Base-by-base conservation (phyloP, 2,888 invertebrate genomes). In the Erebia epiphron region DNA sequence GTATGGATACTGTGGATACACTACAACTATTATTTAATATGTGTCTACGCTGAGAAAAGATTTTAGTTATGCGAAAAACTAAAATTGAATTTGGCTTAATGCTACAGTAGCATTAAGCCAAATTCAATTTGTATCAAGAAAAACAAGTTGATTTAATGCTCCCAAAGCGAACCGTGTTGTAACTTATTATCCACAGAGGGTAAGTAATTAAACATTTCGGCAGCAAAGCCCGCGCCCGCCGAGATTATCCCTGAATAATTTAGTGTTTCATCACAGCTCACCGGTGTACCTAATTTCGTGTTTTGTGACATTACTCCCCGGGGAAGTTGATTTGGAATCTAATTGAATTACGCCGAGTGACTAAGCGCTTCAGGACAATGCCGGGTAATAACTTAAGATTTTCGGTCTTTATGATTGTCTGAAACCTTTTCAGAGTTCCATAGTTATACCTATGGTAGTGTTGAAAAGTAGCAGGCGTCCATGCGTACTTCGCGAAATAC, bases 221-320 rank as follows among this genome's bases (percentile, higher is more conserved):
- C 56, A 56, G 14, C 65, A 21, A 65, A 65, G 43, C 65, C 65
- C 13, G 65, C 65, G 52, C 54, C 65, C 65, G 65, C 13, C 65
- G 65, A 65, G 67, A 57, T 67, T 57, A 58, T 58, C 49, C 68
- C 8, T 74, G 68, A 72, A 74, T 74, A 74, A 74, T 67, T 74
- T 64, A 74, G 46, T 54, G 57, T 13, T 68, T 61, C 63, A 67
- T 74, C 68, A 58, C 68, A 60, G 60, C 68, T 74, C 65, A 60
- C 54, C 62, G 58, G 65, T 70, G 46, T 58, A 67, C 57, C 67
- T 66, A 67, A 67, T 67, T 67, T 26, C 11, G 46, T 67, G 49
- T 65, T 54, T 65, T 54, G 65, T 65, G 65, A 65, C 65, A 65
- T 65, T 18, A 16, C 54, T 16, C 65, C 43, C 52, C 18, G 8